Conservation (phyloP, 92 coral and sea anemone genomes). For the Parazoanthus swiftii region DNA sequence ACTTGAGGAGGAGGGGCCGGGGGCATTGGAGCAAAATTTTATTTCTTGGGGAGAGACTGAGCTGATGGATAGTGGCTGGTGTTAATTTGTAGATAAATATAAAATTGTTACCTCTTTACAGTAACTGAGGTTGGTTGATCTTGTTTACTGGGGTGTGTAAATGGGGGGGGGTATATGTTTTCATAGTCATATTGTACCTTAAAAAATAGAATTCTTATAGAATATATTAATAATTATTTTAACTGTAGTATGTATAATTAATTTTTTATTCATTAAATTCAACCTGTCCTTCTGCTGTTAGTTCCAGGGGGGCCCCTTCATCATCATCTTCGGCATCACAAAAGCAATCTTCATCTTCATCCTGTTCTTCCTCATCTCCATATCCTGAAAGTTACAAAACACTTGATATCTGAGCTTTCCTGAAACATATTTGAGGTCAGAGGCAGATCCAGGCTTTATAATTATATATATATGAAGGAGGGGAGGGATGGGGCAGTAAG, state of each 20-base stretch:
- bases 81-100: too few species aligned
- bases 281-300: slow-evolving; percentile 94
- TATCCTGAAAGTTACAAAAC: slow-evolving; percentile 13
- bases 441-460: background rate
- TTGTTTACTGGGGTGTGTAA: too few species aligned
- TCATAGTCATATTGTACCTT: too few species aligned
- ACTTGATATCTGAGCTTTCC: background rate
- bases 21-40: too few species aligned
- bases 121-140: background rate
- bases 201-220: too few species aligned
- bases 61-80: too few species aligned
- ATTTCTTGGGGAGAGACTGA: too few species aligned
- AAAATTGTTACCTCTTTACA: background rate
- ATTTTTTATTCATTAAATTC: background rate
- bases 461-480: background rate
- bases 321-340: slow-evolving; percentile 75
- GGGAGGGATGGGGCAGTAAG: background rate
- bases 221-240: background rate
- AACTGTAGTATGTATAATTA: background rate
- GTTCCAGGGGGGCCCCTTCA: slow-evolving; percentile 21
- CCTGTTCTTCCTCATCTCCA: slow-evolving; percentile 53
- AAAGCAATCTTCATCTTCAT: slow-evolving; percentile 82
- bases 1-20: too few species aligned
- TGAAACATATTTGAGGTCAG: too few species aligned
- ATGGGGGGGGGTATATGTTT: too few species aligned